phyloP scores from a whole-genome alignment of 1,140 invertebrate species.

The fruit fly (Drosophila melanogaster) region Release_6_plus_ISO1_MT NT_037436.4:5840001-5840500 shows the following conservation, averaged over 20 bases:
- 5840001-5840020: constrained; percentile 79
- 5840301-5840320: constrained; percentile 57
- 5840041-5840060: constrained; percentile 45
- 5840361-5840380: constrained; percentile 60
- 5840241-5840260: constrained; percentile 47
- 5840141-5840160: constrained; percentile 43
- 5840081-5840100: not conserved
- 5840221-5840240: constrained; percentile 60
- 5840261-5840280: constrained; percentile 55
- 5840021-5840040: constrained; percentile 65
- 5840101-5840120: not conserved
- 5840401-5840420: constrained; percentile 12
- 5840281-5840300: constrained; percentile 43
- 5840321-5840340: constrained; percentile 18
- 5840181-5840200: constrained; percentile 34
- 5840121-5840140: constrained; percentile 32
- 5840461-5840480: constrained; percentile 70
- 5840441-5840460: constrained; percentile 71
- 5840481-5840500: constrained; percentile 74
- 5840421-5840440: constrained; percentile 56
- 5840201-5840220: constrained; percentile 47
- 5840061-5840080: constrained; percentile 64
- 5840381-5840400: constrained; percentile 2
- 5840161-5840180: constrained; percentile 43
- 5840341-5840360: constrained; percentile 67